Percentiles rank a stretch among this genome's conserved stretches.
phyloP scores from a whole-genome alignment of 2,113 vertebrate genomes.

The Ophthalmolycus amberensis region DNA sequence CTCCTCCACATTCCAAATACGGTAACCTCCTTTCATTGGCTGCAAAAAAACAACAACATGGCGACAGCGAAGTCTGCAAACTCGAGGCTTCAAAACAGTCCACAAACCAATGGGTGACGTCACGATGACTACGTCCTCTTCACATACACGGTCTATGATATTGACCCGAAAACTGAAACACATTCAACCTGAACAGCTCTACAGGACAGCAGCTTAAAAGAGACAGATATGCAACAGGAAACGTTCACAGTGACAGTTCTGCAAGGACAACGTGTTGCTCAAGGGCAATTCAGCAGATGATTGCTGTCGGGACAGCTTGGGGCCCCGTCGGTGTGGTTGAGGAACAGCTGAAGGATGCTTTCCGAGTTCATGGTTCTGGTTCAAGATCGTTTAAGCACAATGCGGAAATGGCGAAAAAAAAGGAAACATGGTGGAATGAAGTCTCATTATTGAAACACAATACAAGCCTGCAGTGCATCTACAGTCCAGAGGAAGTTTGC shows the following conservation, averaged over 20 bases:
- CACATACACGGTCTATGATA: neutral
- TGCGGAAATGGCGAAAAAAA: conserved; percentile 4
- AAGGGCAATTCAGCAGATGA: conserved; percentile 27
- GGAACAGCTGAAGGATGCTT: conserved; percentile 23
- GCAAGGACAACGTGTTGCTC: conserved; percentile 19
- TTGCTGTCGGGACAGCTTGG: neutral
- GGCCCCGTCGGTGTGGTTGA: neutral
- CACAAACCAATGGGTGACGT: no score
- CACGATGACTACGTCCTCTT: no score
- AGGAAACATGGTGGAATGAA: conserved; percentile 20
- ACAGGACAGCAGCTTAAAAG: neutral
- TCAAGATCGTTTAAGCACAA: conserved; percentile 23
- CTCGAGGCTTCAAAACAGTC: no score
- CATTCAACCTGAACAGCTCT: neutral
- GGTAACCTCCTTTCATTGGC: no score
- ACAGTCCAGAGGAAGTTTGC: neutral
- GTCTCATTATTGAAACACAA: conserved; percentile 30
- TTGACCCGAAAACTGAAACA: neutral
- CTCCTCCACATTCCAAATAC: no score
- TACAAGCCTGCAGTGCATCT: neutral
- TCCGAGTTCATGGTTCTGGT: conserved; percentile 17
- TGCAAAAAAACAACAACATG: no score
- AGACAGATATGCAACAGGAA: no score
- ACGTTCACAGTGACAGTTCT: conserved; percentile 12
- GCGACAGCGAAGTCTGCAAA: no score